Percentiles rank a stretch among this genome's conserved stretches.
These are phyloP conservation scores for Ancistrus triradiatus DNA, from an alignment of 2,113 vertebrate species.

Conservation along the genomic window DNA sequence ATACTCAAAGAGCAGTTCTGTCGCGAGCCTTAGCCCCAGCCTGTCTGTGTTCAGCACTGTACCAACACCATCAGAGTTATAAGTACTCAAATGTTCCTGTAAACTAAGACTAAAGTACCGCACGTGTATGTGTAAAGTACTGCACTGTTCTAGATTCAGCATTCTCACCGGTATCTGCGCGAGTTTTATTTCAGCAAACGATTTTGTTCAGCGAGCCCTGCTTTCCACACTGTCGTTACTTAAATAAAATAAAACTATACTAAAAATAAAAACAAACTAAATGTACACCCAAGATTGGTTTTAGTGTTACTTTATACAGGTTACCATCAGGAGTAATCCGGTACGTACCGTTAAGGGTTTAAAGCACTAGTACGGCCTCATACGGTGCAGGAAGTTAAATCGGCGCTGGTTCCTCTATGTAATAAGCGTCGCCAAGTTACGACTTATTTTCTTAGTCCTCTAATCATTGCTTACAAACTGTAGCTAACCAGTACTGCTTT, in stretches of 20 bases:
- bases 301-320: conserved; percentile 5
- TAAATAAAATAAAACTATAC: conserved; percentile 6
- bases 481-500: too few relatives aligned
- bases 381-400: too few relatives aligned
- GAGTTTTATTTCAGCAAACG: background rate
- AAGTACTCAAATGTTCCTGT: conserved; percentile 17
- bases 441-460: too few relatives aligned
- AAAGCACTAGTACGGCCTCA: background rate
- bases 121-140: conserved; percentile 38
- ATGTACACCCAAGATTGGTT: background rate
- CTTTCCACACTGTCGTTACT: conserved; percentile 5
- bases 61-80: conserved; percentile 9
- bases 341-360: background rate
- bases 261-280: background rate
- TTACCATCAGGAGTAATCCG: background rate
- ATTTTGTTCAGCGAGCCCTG: background rate
- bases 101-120: conserved; percentile 37
- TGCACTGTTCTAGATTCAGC: conserved; percentile 44
- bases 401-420: too few relatives aligned
- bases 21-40: conserved; percentile 23
- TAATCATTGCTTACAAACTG: too few relatives aligned
- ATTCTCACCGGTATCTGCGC: background rate
- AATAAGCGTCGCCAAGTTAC: too few relatives aligned
- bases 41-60: conserved; percentile 25
- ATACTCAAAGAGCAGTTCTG: conserved; percentile 69